phyloP scores from a whole-genome alignment of 2,797 vertebrate species.

The Chaetophractus vellerosus region DNA sequence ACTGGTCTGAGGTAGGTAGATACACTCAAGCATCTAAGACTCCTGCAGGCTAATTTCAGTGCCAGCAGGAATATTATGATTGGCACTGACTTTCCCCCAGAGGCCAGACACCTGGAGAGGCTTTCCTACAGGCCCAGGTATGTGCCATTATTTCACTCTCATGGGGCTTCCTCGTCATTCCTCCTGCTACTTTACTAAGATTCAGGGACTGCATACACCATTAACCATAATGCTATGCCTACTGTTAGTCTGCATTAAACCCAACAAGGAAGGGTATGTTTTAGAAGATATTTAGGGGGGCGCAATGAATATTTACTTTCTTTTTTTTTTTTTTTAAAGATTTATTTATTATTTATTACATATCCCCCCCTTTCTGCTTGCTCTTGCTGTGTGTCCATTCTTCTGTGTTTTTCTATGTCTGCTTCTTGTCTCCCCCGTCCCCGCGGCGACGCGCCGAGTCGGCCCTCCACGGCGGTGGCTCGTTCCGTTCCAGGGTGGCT shows the following conservation, averaged over 20 bases:
- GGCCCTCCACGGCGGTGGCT: no score
- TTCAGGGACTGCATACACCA: neutral
- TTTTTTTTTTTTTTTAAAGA: no score
- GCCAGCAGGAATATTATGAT: slow-evolving; percentile 73
- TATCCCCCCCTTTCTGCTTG: no score
- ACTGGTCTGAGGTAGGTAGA: slow-evolving; percentile 60
- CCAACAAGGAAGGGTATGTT: neutral
- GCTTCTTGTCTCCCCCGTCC: no score
- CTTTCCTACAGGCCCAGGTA: slow-evolving; percentile 51
- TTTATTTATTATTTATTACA: no score
- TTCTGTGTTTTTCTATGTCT: no score
- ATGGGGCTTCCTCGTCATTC: neutral
- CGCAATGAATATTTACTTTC: no score
- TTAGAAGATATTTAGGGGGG: no score
- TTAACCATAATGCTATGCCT: neutral
- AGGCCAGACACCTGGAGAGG: slow-evolving; percentile 81
- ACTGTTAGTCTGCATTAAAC: neutral
- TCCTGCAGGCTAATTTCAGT: slow-evolving; percentile 63
- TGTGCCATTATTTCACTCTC: neutral
- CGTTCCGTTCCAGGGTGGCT: no score
- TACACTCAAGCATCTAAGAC: slow-evolving; percentile 42
- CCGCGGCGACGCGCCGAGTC: no score
- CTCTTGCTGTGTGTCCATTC: no score
- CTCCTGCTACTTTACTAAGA: neutral
- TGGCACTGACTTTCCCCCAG: slow-evolving; percentile 72